Evolutionary conservation across 2,797 vertebrate species (phyloP).

Genomic region (Gila robusta): DNA sequence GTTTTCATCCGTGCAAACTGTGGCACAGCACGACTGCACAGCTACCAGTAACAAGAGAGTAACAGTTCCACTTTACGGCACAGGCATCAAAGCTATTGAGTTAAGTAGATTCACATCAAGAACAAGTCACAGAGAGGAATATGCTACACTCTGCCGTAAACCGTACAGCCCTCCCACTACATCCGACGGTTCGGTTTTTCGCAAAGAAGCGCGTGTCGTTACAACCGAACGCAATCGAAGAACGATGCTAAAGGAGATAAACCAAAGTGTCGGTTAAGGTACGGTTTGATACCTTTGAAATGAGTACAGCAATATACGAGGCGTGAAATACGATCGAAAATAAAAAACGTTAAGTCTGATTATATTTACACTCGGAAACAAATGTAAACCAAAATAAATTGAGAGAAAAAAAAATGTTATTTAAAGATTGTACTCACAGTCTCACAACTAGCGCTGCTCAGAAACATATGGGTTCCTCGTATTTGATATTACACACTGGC

Average conservation of each 20-base stretch:
- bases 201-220: slow-evolving; percentile 69
- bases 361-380: slow-evolving; percentile 53
- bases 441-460: slow-evolving; percentile 32
- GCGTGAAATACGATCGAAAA: slow-evolving; percentile 65
- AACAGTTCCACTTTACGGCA: slow-evolving; percentile 69
- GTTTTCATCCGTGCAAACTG: slow-evolving; percentile 37
- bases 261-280: slow-evolving; percentile 56
- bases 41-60: slow-evolving; percentile 48
- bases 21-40: slow-evolving; percentile 44
- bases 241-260: slow-evolving; percentile 77
- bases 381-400: slow-evolving; percentile 19
- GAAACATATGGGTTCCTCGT: slow-evolving; percentile 44
- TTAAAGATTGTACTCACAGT: slow-evolving; percentile 28
- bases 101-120: slow-evolving; percentile 78
- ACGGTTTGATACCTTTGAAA: slow-evolving; percentile 24
- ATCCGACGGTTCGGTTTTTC: slow-evolving; percentile 63
- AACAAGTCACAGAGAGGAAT: slow-evolving; percentile 53
- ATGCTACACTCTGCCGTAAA: slow-evolving; percentile 65
- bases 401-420: background rate
- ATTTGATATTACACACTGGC: slow-evolving; percentile 44
- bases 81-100: slow-evolving; percentile 67
- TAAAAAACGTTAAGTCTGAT: background rate
- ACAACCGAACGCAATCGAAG: slow-evolving; percentile 70
- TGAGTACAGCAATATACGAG: slow-evolving; percentile 68
- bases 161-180: slow-evolving; percentile 65